Percentiles rank a stretch among this genome's conserved stretches.
These are phyloP conservation scores for Valencia hispanica DNA, from an alignment of 2,797 vertebrate species.

Conservation along the genomic window DNA sequence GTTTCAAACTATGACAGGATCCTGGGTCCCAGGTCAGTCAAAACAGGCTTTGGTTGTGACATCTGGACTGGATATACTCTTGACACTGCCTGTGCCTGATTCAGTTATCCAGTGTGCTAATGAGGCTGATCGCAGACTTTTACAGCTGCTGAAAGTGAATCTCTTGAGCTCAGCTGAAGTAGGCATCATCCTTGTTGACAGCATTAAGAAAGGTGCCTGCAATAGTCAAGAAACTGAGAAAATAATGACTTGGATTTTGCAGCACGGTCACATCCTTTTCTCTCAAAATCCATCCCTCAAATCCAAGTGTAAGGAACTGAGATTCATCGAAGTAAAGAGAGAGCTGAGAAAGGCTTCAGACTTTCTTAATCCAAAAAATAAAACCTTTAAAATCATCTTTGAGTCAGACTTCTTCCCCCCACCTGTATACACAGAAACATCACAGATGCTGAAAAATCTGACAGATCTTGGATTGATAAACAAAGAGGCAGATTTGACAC, in stretches of 20 bases:
- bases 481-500: constrained; percentile 70
- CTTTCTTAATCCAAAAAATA: constrained; percentile 79
- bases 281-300: constrained; percentile 74
- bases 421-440: constrained; percentile 59
- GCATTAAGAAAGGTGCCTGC: constrained; percentile 61
- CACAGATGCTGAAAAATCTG: constrained; percentile 75
- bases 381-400: constrained; percentile 79
- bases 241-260: constrained; percentile 85
- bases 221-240: constrained; percentile 58
- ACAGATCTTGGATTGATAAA: constrained; percentile 79
- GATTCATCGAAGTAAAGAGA: constrained; percentile 71
- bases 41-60: constrained; percentile 69
- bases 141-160: constrained; percentile 72
- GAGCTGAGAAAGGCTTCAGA: constrained; percentile 58
- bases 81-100: constrained; percentile 78
- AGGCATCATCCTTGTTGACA: constrained; percentile 70
- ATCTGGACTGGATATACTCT: constrained; percentile 71
- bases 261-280: constrained; percentile 79
- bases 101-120: constrained; percentile 79
- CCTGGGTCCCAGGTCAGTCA: constrained; percentile 58
- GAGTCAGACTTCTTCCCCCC: constrained; percentile 80
- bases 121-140: constrained; percentile 79
- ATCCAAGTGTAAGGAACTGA: constrained; percentile 66
- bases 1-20: constrained; percentile 78
- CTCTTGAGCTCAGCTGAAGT: constrained; percentile 70